Evolutionary conservation across 2,113 vertebrate genomes (phyloP).

Genomic region (Martes martes): DNA sequence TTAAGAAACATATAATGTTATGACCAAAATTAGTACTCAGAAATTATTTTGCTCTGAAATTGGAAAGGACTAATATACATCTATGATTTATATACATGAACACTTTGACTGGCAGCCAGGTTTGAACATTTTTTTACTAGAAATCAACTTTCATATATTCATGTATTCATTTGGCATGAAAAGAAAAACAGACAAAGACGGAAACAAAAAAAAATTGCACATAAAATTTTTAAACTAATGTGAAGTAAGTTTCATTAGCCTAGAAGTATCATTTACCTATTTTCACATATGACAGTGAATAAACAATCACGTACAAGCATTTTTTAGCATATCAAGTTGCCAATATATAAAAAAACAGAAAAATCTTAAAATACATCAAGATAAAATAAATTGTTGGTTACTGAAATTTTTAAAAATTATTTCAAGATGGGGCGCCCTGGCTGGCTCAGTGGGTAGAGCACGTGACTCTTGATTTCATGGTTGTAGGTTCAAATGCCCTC

Average conservation of each 20-base stretch:
- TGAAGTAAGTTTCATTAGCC: slow-evolving; percentile 7
- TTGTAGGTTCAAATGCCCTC: neutral
- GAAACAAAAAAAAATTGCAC: slow-evolving; percentile 28
- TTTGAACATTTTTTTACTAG: slow-evolving; percentile 61
- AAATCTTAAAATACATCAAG: neutral
- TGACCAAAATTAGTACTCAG: slow-evolving; percentile 67
- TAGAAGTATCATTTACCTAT: neutral
- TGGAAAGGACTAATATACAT: slow-evolving; percentile 33
- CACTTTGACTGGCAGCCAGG: slow-evolving; percentile 39
- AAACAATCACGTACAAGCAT: neutral
- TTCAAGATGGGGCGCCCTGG: neutral
- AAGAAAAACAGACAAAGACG: slow-evolving; percentile 40
- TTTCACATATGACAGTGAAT: neutral
- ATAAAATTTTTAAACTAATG: neutral
- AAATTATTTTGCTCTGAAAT: slow-evolving; percentile 62
- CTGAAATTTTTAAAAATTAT: neutral
- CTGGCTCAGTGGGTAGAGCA: neutral
- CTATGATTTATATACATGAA: slow-evolving; percentile 17
- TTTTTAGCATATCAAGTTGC: neutral
- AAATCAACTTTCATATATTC: slow-evolving; percentile 61
- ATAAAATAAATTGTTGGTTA: neutral
- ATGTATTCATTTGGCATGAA: slow-evolving; percentile 64
- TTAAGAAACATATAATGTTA: slow-evolving; percentile 55
- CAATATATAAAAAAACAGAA: neutral
- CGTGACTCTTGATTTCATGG: neutral